Percentiles rank a stretch among this genome's conserved stretches.
Conservation (phyloP, 2,888 invertebrate species). For the Cheilosia urbana region DNA sequence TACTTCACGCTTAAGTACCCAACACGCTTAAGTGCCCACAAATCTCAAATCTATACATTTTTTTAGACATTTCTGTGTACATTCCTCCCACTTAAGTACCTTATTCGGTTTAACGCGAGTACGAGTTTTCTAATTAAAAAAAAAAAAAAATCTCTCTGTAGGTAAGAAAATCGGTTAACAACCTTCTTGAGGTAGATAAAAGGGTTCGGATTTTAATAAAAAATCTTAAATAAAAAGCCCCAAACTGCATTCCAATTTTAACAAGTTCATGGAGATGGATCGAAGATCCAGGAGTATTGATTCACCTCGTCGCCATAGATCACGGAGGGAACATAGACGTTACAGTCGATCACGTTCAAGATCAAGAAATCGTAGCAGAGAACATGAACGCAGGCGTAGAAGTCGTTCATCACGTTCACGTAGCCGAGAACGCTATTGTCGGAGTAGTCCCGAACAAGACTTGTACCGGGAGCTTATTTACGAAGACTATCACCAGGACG, state of each 20-base stretch:
- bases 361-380: slow-evolving; percentile 82
- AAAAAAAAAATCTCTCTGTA: too few species aligned
- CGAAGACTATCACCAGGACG: slow-evolving; percentile 82
- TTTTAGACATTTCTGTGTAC: too few species aligned
- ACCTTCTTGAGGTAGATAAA: too few species aligned
- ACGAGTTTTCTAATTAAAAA: too few species aligned
- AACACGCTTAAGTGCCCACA: too few species aligned
- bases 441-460: slow-evolving; percentile 80
- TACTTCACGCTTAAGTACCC: too few species aligned
- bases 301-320: slow-evolving; percentile 76
- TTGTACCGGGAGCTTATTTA: slow-evolving; percentile 82
- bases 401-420: slow-evolving; percentile 80
- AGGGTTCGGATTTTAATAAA: too few species aligned
- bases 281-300: slow-evolving; percentile 77
- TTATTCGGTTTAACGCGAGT: too few species aligned
- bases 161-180: too few species aligned
- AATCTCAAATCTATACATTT: too few species aligned
- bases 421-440: slow-evolving; percentile 81
- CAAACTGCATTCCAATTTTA: slow-evolving; percentile 69
- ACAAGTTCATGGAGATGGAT: slow-evolving; percentile 67
- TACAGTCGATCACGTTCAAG: slow-evolving; percentile 83
- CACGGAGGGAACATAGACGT: slow-evolving; percentile 79
- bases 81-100: too few species aligned
- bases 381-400: slow-evolving; percentile 80
- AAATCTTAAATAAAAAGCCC: background rate